Base-by-base conservation (phyloP, 37 sponge, comb jelly and placozoan species). In the Tethya wilhelma region DNA sequence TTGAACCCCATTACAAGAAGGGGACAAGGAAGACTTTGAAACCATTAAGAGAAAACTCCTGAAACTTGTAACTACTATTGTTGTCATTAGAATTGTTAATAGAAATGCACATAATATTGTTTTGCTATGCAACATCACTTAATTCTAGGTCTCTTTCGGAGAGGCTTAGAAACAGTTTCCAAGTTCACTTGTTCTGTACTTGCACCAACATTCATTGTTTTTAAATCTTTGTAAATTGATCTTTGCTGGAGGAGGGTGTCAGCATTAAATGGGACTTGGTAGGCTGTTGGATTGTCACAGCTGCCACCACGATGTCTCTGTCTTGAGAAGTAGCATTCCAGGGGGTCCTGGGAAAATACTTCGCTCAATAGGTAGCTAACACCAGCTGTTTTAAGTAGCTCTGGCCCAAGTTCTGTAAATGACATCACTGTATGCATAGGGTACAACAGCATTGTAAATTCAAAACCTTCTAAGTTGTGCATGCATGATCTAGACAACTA, bases 221-320 rank as follows among this genome's bases (percentile, higher is more conserved):
- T 77, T 38, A 77, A 8, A 30, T 77, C 78, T 25, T 42, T 77
- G 67, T 63, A 77, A 20, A 77, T 28, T 5, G 28, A 43, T 32
- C 19, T 4, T 38, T 77, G 78, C 49, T 77, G 78, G 32, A 77
- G 28, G n/a, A 77, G 65, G 4, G 67, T 39, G 6, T 26, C 43
- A 11, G 67, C 44, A 62, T 77, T 77, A 19, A 41, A n/a, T 44
- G 45, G 43, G 26, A 77, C 40, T 77, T 77, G 78, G 11, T 20
- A 28, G 8, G 65, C 78, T 23, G 65, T 77, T 4, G 78, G 78
- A 64, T 77, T 60, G 22, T 77, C 78, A 39, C 23, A 22, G 42
- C 63, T 59, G 30, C 77, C 77, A 8, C 77, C 77, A 77, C 78
- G 78, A 77, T 64, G 78, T 22, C 77, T 37, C 26, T 77, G 78